Evolutionary conservation across 2,113 vertebrate genomes (phyloP).

Genomic region (Anguilla rostrata): DNA sequence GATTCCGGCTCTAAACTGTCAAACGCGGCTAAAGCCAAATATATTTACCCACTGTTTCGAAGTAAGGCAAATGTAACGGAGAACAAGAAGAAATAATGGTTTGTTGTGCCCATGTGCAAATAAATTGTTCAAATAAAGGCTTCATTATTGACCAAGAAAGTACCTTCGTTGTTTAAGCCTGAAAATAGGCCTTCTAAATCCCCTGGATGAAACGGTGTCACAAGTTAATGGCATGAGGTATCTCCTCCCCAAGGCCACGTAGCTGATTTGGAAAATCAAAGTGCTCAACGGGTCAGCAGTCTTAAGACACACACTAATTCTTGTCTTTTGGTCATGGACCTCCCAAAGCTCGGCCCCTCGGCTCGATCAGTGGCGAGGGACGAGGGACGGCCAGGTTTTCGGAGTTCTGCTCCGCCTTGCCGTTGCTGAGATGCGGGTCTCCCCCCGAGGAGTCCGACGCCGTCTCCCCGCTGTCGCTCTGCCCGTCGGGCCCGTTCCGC

Average conservation of each 20-base stretch:
- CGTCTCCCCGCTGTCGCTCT: neutral
- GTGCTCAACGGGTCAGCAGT: neutral
- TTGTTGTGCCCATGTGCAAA: neutral
- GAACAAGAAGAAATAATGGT: neutral
- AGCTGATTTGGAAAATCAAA: neutral
- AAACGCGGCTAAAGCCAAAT: neutral
- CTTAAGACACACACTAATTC: neutral
- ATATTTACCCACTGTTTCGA: neutral
- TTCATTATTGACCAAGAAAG: neutral
- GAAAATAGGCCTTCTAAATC: neutral
- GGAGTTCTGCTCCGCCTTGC: neutral
- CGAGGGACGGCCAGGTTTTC: neutral
- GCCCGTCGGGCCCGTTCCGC: neutral
- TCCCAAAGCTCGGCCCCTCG: neutral
- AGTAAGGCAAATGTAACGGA: neutral
- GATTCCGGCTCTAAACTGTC: neutral
- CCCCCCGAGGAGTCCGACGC: constrained; percentile 13
- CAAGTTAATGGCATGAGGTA: neutral
- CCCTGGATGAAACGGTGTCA: neutral
- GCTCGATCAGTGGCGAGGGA: neutral
- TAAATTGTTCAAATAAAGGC: neutral
- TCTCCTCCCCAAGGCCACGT: neutral
- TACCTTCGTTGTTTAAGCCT: neutral
- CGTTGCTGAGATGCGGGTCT: neutral
- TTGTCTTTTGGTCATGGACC: neutral